Evolutionary conservation across 2,888 invertebrate species (phyloP).

Genomic region (Dicyrtomina minuta): DNA sequence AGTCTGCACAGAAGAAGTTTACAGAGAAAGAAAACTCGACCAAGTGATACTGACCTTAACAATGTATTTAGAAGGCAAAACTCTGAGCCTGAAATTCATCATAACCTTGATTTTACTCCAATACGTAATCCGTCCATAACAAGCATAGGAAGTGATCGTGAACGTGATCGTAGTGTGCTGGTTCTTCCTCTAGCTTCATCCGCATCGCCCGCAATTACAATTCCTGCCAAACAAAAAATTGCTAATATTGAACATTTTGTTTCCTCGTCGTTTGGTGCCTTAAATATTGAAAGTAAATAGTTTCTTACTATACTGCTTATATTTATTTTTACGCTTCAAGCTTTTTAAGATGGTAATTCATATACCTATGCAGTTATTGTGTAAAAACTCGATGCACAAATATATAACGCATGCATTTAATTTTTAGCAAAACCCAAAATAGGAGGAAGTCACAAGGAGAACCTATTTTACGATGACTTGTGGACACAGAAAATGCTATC

Average conservation of each 20-base stretch:
- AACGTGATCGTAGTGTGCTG: neutral
- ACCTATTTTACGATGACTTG: slow-evolving; percentile 48
- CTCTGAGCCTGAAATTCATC: slow-evolving; percentile 86
- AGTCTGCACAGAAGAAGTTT: slow-evolving; percentile 39
- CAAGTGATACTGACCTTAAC: slow-evolving; percentile 29
- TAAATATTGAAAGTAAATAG: slow-evolving; percentile 54
- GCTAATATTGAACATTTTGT: slow-evolving; percentile 43
- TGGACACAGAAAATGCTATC: slow-evolving; percentile 38
- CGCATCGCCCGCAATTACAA: slow-evolving; percentile 52
- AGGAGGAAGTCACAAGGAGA: slow-evolving; percentile 38
- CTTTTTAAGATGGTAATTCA: too few relatives aligned
- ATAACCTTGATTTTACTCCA: slow-evolving; percentile 55
- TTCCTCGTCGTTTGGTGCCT: slow-evolving; percentile 54
- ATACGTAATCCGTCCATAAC: slow-evolving; percentile 33
- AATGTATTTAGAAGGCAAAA: slow-evolving; percentile 68
- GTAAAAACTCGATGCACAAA: too few relatives aligned
- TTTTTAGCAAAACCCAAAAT: slow-evolving; percentile 48
- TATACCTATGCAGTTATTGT: too few relatives aligned
- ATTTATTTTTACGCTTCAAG: too few relatives aligned
- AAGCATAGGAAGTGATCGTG: slow-evolving; percentile 26
- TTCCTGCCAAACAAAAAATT: slow-evolving; percentile 45
- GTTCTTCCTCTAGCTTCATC: slow-evolving; percentile 26
- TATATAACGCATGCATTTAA: neutral
- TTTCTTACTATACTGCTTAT: neutral
- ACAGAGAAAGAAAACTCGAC: slow-evolving; percentile 40